phyloP scores from a whole-genome alignment of 2,113 vertebrate species.

The Rattus norvegicus region GRCr8 NC_086037.1:45365001-45365500 shows the following conservation, averaged over 20 bases:
- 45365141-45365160: neutral
- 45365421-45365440: neutral
- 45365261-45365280: neutral
- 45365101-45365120: neutral
- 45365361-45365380: no score
- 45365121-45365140: neutral
- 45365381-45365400: no score
- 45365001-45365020: no score
- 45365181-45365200: neutral
- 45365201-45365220: neutral
- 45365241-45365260: conserved; percentile 7
- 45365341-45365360: neutral
- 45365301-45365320: neutral
- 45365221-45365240: neutral
- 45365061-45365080: neutral
- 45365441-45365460: neutral
- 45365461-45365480: neutral
- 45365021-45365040: neutral
- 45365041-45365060: neutral
- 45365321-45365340: neutral
- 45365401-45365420: no score
- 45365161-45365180: neutral
- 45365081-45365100: neutral
- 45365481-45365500: neutral
- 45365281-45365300: neutral